Evolutionary conservation across 2,888 invertebrate genomes (phyloP), one percentile per base, ranked within the genome.

Genomic region (Prenolepis imparis): DNA sequence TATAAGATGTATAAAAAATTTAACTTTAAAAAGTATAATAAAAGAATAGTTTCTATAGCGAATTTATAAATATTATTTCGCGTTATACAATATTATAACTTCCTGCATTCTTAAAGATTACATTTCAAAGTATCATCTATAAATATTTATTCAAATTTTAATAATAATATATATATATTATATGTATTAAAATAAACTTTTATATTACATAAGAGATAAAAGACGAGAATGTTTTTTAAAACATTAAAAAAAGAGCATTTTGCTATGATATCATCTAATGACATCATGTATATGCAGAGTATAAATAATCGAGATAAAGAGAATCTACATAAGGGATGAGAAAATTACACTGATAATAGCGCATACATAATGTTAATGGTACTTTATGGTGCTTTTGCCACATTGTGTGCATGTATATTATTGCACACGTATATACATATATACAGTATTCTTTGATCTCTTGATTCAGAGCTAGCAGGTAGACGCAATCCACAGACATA

Each of bases 351-450:
- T 55, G 28, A 57, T 57, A 55, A 57, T 67, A 8, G 15, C 9
- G 52, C 28, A 32, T 36, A n/a, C 18, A n/a, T n/a, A 48, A 39
- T 77, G 24, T 77, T 57, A 77, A 67, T 83, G 74, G 78, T 80
- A 83, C 87, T 88, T 88, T 78, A 88, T 84, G n/a, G n/a, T n/a
- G 74, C 85, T 87, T 84, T 80, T 87, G 85, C 81, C 68, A 83
- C 83, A 77, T 83, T 83, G 67, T 48, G 78, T 66, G 73, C 84
- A 59, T 77, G 72, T 83, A 68, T 75, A 81, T 83, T 74, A 72
- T 77, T 75, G 36, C 75, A 63, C 41, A 28, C 4, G 36, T 41
- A 64, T 63, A 18, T 12, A 36, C 36, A n/a, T n/a, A n/a, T n/a
- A n/a, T n/a, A n/a, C n/a, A 36, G 18, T 67, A 68, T 68, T 57